These are phyloP conservation scores for Acanthis flammea DNA, from an alignment of 2,797 vertebrate species.

Conservation along the genomic window DNA sequence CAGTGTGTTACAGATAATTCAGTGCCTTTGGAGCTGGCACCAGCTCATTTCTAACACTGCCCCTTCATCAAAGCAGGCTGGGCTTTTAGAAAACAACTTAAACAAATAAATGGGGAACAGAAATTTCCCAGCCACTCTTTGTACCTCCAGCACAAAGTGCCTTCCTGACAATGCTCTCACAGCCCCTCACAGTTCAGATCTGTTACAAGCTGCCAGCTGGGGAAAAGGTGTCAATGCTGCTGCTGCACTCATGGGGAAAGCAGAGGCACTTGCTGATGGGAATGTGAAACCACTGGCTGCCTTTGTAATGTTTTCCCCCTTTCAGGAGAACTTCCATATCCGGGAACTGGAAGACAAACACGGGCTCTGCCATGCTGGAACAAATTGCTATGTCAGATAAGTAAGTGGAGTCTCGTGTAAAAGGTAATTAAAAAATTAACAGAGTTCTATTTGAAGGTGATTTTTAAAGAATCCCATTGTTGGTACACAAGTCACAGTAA, in stretches of 20 bases:
- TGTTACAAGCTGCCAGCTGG: not conserved
- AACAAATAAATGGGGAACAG: not conserved
- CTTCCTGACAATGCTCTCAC: not conserved
- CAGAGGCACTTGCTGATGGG: not conserved
- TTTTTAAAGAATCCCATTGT: not conserved
- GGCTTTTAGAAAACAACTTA: not conserved
- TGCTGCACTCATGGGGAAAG: not conserved
- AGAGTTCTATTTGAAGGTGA: not conserved
- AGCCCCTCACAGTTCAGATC: rapidly evolving
- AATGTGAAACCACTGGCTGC: not conserved
- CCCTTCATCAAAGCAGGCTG: not conserved
- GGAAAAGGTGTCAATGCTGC: not conserved
- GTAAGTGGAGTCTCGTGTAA: conserved; percentile 77
- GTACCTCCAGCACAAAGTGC: not conserved
- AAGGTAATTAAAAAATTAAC: not conserved
- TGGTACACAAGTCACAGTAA: not conserved
- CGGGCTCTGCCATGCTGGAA: conserved; percentile 97
- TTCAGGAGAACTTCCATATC: conserved; percentile 97
- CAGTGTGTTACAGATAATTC: not conserved
- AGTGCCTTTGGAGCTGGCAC: not conserved
- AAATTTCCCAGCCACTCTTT: not conserved
- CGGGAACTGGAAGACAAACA: conserved; percentile 99
- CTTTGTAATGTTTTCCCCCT: conserved; percentile 42
- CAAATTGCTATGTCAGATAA: conserved; percentile 99
- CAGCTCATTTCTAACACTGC: not conserved